A percentile compares a stretch with the other conserved stretches of the same genome.
phyloP scores from a whole-genome alignment of 1,140 invertebrate species.

The Parasteatoda tepidariorum region DNA sequence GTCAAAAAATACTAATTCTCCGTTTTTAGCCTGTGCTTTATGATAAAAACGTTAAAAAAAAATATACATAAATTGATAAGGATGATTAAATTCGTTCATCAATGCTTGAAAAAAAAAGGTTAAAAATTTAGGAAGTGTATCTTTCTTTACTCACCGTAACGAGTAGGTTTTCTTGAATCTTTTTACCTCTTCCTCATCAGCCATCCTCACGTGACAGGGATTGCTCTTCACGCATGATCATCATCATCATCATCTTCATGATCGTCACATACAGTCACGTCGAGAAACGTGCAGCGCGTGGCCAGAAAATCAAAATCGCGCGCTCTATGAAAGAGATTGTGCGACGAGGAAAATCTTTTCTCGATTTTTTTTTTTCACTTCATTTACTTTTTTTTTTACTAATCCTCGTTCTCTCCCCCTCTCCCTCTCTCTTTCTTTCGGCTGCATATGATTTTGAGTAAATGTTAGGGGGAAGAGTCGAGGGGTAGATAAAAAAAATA shows the following conservation, averaged over 20 bases:
- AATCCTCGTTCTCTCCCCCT: background rate
- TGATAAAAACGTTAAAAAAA: too few relatives aligned
- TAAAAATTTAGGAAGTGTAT: too few relatives aligned
- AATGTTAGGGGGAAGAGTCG: too few relatives aligned
- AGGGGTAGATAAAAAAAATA: too few relatives aligned
- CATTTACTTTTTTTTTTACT: background rate
- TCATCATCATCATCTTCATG: background rate
- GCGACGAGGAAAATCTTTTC: too few relatives aligned
- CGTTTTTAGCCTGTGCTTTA: too few relatives aligned
- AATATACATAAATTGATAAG: too few relatives aligned
- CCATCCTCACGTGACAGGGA: conserved; percentile 4
- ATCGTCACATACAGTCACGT: background rate
- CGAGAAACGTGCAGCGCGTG: conserved; percentile 7
- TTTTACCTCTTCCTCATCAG: background rate
- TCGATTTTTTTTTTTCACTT: background rate
- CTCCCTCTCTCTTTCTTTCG: too few relatives aligned
- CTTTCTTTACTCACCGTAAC: background rate
- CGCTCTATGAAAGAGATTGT: background rate
- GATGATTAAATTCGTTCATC: too few relatives aligned
- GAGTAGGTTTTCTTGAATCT: background rate
- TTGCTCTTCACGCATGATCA: background rate
- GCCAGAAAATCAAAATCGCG: background rate
- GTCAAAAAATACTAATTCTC: too few relatives aligned
- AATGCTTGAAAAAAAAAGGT: too few relatives aligned
- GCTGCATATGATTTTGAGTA: too few relatives aligned